A percentile compares a stretch with the other conserved stretches of the same genome.
Conservation (phyloP, 2,113 vertebrate species). For the Peromyscus leucopus region DNA sequence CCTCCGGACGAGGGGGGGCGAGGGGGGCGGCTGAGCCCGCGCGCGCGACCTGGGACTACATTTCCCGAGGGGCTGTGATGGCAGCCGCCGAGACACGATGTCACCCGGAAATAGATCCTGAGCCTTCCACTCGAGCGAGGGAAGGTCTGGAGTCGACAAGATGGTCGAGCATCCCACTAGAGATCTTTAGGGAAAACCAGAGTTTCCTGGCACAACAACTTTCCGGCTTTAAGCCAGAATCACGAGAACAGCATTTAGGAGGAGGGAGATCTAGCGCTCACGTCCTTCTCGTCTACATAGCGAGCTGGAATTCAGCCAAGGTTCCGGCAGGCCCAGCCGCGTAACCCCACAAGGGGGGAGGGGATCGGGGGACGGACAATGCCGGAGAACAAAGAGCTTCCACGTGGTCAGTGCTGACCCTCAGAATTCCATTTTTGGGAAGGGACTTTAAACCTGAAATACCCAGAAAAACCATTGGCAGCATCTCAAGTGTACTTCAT, state of each 20-base stretch:
- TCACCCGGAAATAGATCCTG: background rate
- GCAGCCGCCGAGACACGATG: too few species aligned
- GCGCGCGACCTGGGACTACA: background rate
- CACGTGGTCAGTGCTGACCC: background rate
- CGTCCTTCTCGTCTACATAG: background rate
- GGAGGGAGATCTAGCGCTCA: background rate
- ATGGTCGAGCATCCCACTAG: background rate
- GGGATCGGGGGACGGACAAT: accelerated
- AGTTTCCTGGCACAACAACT: background rate
- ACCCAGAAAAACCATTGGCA: background rate
- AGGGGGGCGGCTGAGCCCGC: too few species aligned
- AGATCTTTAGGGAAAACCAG: background rate
- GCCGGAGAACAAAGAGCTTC: background rate
- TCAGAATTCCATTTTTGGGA: background rate
- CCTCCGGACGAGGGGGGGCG: background rate
- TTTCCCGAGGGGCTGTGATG: background rate
- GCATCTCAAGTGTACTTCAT: background rate
- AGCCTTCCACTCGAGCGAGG: background rate
- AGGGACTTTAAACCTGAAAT: background rate
- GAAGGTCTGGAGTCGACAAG: background rate
- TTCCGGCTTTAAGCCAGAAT: background rate
- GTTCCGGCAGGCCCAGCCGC: background rate
- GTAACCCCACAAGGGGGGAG: background rate
- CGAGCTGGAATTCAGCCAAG: background rate
- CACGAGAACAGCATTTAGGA: background rate